Evolutionary conservation across 1,140 invertebrate genomes (phyloP).

Genomic region (Aphelenchoides fujianensis): DNA sequence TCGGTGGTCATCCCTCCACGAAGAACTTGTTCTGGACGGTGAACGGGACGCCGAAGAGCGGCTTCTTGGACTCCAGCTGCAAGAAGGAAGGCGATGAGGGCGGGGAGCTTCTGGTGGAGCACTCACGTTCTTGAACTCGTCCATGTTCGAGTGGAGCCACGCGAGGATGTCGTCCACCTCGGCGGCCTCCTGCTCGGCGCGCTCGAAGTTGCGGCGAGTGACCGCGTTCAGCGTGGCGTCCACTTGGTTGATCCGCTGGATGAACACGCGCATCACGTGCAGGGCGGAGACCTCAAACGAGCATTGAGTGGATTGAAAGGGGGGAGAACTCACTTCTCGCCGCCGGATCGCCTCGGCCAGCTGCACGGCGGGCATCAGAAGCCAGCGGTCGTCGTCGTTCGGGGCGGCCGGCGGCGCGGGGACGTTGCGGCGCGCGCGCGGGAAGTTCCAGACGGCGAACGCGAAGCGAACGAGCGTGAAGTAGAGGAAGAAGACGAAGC

Average conservation of each 20-base stretch:
- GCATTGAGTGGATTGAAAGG: neutral
- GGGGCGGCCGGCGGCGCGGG: neutral
- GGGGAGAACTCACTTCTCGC: neutral
- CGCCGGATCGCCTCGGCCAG: neutral
- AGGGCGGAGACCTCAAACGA: neutral
- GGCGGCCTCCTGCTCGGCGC: constrained; percentile 22
- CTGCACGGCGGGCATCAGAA: neutral
- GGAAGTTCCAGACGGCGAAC: neutral
- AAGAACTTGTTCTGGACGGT: constrained; percentile 54
- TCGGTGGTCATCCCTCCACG: constrained; percentile 33
- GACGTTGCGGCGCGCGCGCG: neutral
- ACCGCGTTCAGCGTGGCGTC: neutral
- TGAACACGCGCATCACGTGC: neutral
- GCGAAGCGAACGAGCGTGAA: neutral
- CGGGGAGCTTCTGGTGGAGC: neutral
- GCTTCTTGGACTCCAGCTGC: constrained; percentile 29
- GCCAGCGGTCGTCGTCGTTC: neutral
- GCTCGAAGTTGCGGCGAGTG: constrained; percentile 28
- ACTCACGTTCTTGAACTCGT: constrained; percentile 27
- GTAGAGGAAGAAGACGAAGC: neutral
- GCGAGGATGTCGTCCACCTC: constrained; percentile 39
- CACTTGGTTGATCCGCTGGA: neutral
- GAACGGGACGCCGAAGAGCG: constrained; percentile 58
- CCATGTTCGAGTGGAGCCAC: constrained; percentile 31
- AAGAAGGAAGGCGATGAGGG: neutral